These are phyloP conservation scores for Drosophila neotestacea DNA, from an alignment of 2,888 invertebrate species.

Conservation along the genomic window DNA sequence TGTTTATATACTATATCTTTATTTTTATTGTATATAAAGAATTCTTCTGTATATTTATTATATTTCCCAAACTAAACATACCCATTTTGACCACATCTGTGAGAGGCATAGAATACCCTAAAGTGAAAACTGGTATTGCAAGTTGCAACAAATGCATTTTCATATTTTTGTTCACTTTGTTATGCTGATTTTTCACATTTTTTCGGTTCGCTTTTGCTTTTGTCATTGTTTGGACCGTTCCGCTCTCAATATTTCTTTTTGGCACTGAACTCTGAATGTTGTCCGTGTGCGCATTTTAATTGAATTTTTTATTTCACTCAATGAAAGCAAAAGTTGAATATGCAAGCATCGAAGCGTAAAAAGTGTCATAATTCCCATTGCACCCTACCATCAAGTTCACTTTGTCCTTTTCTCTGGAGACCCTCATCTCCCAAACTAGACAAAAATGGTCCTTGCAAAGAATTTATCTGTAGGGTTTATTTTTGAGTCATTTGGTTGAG, in stretches of 20 bases:
- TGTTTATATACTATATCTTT: too few species aligned
- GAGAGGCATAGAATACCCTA: slow-evolving; percentile 5
- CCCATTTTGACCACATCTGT: background rate
- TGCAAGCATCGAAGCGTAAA: slow-evolving; percentile 59
- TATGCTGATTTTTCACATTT: slow-evolving; percentile 64
- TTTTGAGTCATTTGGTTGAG: slow-evolving; percentile 6
- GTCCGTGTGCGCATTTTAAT: slow-evolving; percentile 70
- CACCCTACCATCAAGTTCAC: slow-evolving; percentile 6
- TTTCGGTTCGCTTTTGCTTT: slow-evolving; percentile 15
- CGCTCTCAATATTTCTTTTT: slow-evolving; percentile 68
- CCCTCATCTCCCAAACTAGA: slow-evolving; percentile 1
- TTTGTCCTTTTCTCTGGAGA: background rate
- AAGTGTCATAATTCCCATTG: slow-evolving; percentile 68
- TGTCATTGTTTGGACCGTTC: slow-evolving; percentile 54
- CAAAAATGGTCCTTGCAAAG: slow-evolving; percentile 19
- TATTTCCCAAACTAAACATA: background rate
- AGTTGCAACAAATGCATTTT: slow-evolving; percentile 57
- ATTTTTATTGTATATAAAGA: too few species aligned
- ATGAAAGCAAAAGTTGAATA: slow-evolving; percentile 71
- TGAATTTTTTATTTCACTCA: slow-evolving; percentile 75
- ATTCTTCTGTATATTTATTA: background rate
- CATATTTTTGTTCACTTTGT: slow-evolving; percentile 65
- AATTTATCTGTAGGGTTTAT: slow-evolving; percentile 37
- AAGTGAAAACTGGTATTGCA: slow-evolving; percentile 36
- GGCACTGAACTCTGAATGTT: slow-evolving; percentile 45